Base-by-base conservation (phyloP, 2,113 vertebrate genomes). In the Gila orcuttii region DNA sequence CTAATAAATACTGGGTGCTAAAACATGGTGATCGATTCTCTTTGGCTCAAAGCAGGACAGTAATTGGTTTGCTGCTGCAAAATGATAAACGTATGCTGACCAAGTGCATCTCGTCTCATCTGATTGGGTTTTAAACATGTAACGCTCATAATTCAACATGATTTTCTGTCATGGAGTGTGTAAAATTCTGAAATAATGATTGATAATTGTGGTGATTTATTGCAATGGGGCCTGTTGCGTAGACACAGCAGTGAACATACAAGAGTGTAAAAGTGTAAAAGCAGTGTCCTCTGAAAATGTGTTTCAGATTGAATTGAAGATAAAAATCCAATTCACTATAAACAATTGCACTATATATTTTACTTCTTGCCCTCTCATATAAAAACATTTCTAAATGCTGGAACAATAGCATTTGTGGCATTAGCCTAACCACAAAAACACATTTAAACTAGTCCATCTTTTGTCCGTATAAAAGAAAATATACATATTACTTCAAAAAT, bases 1-100 rank as follows among this genome's bases (percentile, higher is more conserved):
- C 76, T 81, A 84, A 86, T 86, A 79, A 79, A 88, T 76, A 79
- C 62, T 25, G 85, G 55, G 77, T 73, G 62, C 64, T 84, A 85
- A 86, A 81, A 86, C 39, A 42, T 15, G 2, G 73, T 55, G 60
- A 80, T 77, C 52, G 39, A 86, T 86, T 81, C 23, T 60, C 69
- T 47, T 19, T 50, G 57, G 50, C 82, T 84, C 50, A 17, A 52
- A 36, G 57, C 60, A 17, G 28, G 50, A 64, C 23, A 86, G 77
- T 77, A 68, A 68, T 76, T 81, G 45, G 17, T 55, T 71, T 52
- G 2, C 68, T 31, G 60, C 36, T 8, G 33, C 76, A 47, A 77
- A 45, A 82, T 59, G 23, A 79, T 33, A 75, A 76, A 47, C 66
- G 23, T 9, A 45, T 13, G 69, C 73, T 57, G 62, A 39, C 45